A percentile compares a stretch with the other conserved stretches of the same genome.
Conservation (phyloP, 2,113 vertebrate species). For the Geococcyx californianus region DNA sequence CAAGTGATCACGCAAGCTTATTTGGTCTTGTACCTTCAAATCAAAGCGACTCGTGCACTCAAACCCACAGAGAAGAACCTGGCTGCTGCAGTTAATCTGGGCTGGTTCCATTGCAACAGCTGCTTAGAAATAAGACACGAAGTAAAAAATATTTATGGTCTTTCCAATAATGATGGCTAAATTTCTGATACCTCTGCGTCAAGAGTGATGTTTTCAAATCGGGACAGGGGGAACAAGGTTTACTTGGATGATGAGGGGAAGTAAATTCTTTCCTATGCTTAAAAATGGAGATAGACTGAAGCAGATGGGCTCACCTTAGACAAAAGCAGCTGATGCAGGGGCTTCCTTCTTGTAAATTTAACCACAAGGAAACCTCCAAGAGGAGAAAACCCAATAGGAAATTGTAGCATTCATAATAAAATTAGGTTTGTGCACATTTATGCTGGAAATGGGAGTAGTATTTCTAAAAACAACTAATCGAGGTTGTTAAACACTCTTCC, state of each 20-base stretch:
- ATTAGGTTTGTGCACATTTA: not conserved
- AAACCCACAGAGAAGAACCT: not conserved
- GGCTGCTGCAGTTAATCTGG: not conserved
- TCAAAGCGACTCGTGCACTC: not conserved
- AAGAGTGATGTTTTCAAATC: not conserved
- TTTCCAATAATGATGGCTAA: not conserved
- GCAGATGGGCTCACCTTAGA: not conserved
- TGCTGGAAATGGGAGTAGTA: not conserved
- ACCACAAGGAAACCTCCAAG: not conserved
- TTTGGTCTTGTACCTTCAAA: not conserved
- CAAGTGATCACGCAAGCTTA: not conserved
- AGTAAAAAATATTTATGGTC: not conserved
- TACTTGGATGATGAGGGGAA: not conserved
- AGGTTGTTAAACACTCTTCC: not conserved
- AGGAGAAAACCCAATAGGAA: not conserved
- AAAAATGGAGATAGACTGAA: not conserved
- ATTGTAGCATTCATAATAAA: not conserved
- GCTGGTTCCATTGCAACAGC: not conserved
- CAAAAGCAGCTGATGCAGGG: not conserved
- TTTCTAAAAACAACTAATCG: not conserved
- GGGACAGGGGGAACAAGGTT: not conserved
- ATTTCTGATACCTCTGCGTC: not conserved
- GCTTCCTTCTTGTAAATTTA: not conserved
- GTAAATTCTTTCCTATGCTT: not conserved
- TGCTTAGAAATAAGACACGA: not conserved